phyloP scores from a whole-genome alignment of 92 coral and sea anemone genomes.

The Umimayanthus chanpuru region DNA sequence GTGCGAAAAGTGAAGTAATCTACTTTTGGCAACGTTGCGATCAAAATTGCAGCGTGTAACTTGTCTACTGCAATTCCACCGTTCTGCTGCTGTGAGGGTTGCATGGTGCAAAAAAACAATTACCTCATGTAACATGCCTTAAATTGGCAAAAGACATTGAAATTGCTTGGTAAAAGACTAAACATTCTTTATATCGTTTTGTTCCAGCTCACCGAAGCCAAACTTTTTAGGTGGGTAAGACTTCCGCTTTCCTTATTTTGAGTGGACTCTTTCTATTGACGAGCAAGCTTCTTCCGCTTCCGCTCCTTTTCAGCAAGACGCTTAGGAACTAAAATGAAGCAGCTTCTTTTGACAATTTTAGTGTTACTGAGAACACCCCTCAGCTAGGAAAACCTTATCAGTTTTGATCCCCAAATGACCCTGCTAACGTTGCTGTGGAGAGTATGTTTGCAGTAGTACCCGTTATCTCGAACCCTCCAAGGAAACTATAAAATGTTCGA shows the following conservation, averaged over 20 bases:
- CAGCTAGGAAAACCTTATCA: too few relatives aligned
- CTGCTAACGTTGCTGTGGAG: not conserved
- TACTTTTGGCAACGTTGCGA: slow-evolving; percentile 12
- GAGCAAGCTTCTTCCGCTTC: not conserved
- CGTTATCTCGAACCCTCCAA: too few relatives aligned
- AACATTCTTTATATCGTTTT: not conserved
- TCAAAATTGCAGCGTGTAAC: slow-evolving; percentile 25
- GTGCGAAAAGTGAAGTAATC: not conserved
- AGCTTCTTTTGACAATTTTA: not conserved
- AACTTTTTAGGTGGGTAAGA: slow-evolving; percentile 77
- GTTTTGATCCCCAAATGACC: not conserved
- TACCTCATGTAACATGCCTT: too few relatives aligned
- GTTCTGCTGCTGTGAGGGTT: not conserved
- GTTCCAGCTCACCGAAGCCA: slow-evolving; percentile 73
- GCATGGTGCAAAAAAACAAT: too few relatives aligned
- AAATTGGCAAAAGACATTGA: too few relatives aligned
- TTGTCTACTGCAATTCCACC: not conserved
- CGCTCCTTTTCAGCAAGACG: not conserved
- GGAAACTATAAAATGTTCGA: too few relatives aligned
- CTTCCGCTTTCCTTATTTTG: not conserved
- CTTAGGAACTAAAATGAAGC: not conserved
- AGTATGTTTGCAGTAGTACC: not conserved
- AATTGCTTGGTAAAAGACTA: not conserved
- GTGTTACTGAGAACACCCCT: not conserved
- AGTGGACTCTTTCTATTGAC: not conserved